phyloP scores from a whole-genome alignment of 2,888 invertebrate species.

The Eucera pruinosa region DNA sequence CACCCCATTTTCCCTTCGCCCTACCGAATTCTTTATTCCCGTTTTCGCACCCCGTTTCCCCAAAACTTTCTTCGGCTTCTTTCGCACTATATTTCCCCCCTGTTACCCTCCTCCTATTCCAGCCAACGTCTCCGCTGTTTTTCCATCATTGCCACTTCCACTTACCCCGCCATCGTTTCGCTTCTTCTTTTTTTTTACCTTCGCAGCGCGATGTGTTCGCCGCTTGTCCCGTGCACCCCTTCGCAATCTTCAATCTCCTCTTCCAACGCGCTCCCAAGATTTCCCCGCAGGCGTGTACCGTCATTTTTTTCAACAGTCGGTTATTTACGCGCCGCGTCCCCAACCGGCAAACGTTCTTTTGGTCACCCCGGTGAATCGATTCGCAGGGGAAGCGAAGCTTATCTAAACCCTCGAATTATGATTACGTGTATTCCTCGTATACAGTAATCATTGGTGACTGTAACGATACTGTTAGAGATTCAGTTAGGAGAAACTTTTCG shows the following conservation, averaged over 20 bases:
- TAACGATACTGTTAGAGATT: no score
- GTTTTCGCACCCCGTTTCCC: no score
- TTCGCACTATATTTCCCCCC: neutral
- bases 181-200: neutral
- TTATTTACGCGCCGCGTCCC: slow-evolving; percentile 55
- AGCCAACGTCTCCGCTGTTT: slow-evolving; percentile 7
- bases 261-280: slow-evolving; percentile 33
- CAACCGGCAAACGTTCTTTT: no score
- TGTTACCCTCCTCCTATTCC: neutral
- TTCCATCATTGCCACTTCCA: slow-evolving; percentile 8
- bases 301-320: slow-evolving; percentile 45
- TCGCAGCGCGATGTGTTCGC: neutral
- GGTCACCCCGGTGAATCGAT: no score
- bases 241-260: slow-evolving; percentile 25
- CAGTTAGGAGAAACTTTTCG: no score
- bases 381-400: no score
- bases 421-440: no score
- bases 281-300: slow-evolving; percentile 40
- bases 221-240: neutral
- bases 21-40: no score
- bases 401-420: no score
- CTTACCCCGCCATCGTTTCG: neutral
- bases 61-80: neutral
- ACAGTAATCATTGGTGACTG: no score
- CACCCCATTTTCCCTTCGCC: no score